These are phyloP conservation scores for Sitta europaea DNA, from an alignment of 2,113 vertebrate species.

Conservation along the genomic window DNA sequence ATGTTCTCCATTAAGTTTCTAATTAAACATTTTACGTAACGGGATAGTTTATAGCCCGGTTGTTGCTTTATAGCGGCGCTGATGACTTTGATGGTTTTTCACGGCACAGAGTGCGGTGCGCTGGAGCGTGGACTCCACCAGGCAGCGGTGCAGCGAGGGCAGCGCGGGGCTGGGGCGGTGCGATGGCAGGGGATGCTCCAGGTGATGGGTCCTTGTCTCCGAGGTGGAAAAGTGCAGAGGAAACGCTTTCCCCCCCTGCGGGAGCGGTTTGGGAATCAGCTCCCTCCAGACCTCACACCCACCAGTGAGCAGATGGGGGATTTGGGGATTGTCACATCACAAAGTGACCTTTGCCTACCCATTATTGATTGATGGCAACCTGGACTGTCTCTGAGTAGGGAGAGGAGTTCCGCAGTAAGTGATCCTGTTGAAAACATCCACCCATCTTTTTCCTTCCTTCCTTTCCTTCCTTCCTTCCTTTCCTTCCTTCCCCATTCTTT, in stretches of 20 bases:
- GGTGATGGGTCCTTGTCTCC: background rate
- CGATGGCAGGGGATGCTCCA: background rate
- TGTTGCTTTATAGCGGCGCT: constrained; percentile 24
- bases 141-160: background rate
- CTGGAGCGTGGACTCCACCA: constrained; percentile 14
- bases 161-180: background rate
- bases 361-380: background rate
- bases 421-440: background rate
- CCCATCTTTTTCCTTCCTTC: background rate
- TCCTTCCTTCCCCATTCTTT: too few relatives aligned
- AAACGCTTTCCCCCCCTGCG: rapidly evolving
- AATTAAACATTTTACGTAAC: constrained; percentile 67
- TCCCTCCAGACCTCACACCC: background rate
- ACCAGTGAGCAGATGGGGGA: rapidly evolving
- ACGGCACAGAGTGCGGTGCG: constrained; percentile 10
- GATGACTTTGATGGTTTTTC: constrained; percentile 48
- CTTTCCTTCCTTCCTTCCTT: too few relatives aligned
- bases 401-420: background rate
- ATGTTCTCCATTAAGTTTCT: constrained; percentile 66
- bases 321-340: background rate
- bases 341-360: background rate
- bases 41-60: constrained; percentile 39
- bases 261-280: background rate
- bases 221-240: background rate
- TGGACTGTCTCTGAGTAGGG: background rate